These are phyloP conservation scores for Arenaria interpres DNA, from an alignment of 2,113 vertebrate species.

Conservation along the genomic window DNA sequence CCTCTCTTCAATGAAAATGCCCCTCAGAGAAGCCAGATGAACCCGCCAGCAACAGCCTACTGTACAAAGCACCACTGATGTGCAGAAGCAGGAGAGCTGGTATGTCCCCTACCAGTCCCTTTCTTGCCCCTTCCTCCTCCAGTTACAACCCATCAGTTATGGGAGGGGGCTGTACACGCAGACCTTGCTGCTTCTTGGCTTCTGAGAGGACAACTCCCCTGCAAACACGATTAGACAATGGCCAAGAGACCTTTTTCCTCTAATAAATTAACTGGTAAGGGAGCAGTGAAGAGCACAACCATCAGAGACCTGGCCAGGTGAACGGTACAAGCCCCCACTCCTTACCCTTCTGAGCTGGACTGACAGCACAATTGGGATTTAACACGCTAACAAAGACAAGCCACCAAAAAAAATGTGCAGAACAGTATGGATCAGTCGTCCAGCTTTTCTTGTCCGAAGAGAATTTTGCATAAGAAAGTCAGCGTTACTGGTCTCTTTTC, in stretches of 20 bases:
- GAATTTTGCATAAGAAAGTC: not conserved
- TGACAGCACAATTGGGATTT: not conserved
- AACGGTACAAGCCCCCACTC: not conserved
- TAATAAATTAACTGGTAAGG: not conserved
- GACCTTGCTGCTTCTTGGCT: not conserved
- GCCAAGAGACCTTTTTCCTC: not conserved
- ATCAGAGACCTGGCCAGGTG: not conserved
- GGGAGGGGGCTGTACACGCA: not conserved
- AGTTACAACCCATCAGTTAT: not conserved
- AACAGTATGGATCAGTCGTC: not conserved
- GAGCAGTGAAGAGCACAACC: not conserved
- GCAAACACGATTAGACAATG: not conserved
- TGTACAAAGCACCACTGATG: not conserved
- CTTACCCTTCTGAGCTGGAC: not conserved
- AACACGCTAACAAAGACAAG: not conserved
- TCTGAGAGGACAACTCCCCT: not conserved
- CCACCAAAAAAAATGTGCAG: not conserved
- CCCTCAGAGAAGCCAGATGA: not conserved
- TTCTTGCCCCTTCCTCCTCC: not conserved
- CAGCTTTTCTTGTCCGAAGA: not conserved
- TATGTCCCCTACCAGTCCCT: not conserved
- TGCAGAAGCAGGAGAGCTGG: not conserved
- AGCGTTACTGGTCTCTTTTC: not conserved
- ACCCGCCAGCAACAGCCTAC: not conserved
- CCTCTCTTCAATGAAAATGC: not conserved